Percentiles rank a stretch among this genome's conserved stretches.
Conservation (phyloP, 1,140 invertebrate genomes). For the Dinoponera quadriceps region DNA sequence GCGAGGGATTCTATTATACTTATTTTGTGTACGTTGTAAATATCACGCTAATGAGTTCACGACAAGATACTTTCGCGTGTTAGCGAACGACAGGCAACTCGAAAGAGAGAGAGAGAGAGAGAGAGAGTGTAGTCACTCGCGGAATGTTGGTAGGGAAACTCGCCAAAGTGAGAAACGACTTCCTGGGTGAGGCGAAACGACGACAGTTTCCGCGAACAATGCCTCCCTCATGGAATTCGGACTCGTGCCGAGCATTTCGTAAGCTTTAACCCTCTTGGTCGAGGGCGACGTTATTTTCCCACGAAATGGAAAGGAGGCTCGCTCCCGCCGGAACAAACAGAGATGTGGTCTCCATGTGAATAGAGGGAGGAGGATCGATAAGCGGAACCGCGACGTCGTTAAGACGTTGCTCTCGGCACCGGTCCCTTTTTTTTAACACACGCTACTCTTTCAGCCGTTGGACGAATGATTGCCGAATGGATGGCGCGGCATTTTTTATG, state of each 20-base stretch:
- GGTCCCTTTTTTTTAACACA: too few species aligned
- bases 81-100: too few species aligned
- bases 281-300: background rate
- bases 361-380: constrained; percentile 68
- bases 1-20: too few species aligned
- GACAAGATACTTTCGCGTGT: too few species aligned
- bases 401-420: constrained; percentile 6
- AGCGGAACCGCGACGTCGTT: constrained; percentile 43
- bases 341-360: constrained; percentile 6
- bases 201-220: constrained; percentile 13
- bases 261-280: constrained; percentile 16
- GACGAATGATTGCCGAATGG: background rate
- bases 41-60: too few species aligned
- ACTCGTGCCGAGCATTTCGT: constrained; percentile 25
- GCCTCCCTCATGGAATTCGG: constrained; percentile 25
- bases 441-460: background rate
- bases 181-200: constrained; percentile 18
- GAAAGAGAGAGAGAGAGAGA: too few species aligned
- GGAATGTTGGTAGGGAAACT: constrained; percentile 26
- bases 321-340: constrained; percentile 58
- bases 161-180: constrained; percentile 2
- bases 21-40: too few species aligned
- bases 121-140: background rate
- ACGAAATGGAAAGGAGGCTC: constrained; percentile 11
- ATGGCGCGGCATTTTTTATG: too few species aligned